Evolutionary conservation across 2,113 vertebrate species (phyloP).

Genomic region (Plestiodon gilberti): DNA sequence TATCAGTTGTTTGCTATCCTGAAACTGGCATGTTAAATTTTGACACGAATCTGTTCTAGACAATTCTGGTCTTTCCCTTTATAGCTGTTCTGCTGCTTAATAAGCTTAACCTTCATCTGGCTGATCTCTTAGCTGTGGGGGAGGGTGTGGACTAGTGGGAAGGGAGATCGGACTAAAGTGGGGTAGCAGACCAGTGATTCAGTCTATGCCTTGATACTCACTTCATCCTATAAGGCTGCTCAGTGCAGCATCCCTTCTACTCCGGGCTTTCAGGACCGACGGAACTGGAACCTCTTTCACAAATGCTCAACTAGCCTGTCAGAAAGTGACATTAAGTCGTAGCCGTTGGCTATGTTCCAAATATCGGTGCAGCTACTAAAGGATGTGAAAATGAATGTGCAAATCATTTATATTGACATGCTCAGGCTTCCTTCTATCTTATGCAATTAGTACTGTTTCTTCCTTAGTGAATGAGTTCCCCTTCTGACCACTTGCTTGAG

Average conservation of each 20-base stretch:
- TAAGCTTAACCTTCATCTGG: constrained; percentile 30
- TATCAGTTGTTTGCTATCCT: neutral
- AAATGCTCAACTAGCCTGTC: constrained; percentile 14
- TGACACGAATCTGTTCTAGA: neutral
- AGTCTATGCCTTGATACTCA: constrained; percentile 21
- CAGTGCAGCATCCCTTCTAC: constrained; percentile 31
- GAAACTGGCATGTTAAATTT: neutral
- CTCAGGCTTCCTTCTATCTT: neutral
- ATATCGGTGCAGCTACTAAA: neutral
- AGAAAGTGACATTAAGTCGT: neutral
- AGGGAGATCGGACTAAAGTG: constrained; percentile 33
- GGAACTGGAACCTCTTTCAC: neutral
- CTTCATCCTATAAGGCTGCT: neutral
- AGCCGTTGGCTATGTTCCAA: neutral
- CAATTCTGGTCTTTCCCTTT: constrained; percentile 6
- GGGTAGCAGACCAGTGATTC: constrained; percentile 44
- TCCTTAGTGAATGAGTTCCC: neutral
- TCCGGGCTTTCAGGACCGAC: constrained; percentile 19
- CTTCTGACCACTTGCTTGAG: neutral
- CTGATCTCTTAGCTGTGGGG: neutral
- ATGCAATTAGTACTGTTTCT: no score
- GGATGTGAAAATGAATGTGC: no score
- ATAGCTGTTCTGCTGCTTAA: neutral
- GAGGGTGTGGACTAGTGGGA: neutral
- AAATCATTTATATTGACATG: no score